A percentile compares a stretch with the other conserved stretches of the same genome.
Evolutionary conservation across 2,113 vertebrate genomes (phyloP).

Genomic region (Solea solea): DNA sequence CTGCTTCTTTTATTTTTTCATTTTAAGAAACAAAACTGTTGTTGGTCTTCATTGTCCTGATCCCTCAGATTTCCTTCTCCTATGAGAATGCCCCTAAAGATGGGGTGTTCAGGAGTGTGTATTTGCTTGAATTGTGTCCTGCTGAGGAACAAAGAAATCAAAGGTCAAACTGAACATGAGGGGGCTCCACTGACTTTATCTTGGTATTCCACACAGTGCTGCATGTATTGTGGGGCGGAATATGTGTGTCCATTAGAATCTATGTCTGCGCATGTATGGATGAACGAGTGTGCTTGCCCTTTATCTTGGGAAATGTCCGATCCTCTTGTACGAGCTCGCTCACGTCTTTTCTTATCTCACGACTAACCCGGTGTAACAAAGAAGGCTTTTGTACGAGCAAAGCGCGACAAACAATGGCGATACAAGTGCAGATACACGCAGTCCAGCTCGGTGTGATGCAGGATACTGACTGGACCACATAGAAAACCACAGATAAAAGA

Average conservation of each 20-base stretch:
- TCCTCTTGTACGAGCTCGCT: conserved; percentile 24
- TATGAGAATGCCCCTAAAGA: conserved; percentile 1
- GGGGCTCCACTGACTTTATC: conserved; percentile 17
- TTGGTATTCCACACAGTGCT: background rate
- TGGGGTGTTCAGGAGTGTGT: background rate
- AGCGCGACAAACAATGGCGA: conserved; percentile 30
- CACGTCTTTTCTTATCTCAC: conserved; percentile 38
- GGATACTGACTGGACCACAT: background rate
- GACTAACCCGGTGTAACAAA: conserved; percentile 30
- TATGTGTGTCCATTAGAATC: background rate
- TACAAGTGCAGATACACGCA: conserved; percentile 20
- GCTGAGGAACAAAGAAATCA: conserved; percentile 23
- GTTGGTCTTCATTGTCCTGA: conserved; percentile 26
- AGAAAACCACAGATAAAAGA: background rate
- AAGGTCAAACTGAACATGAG: conserved; percentile 52
- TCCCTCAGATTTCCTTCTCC: conserved; percentile 19
- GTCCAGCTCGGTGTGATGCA: background rate
- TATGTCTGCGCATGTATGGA: background rate
- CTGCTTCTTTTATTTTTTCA: background rate
- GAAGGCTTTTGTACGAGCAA: conserved; percentile 34
- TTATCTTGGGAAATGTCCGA: conserved; percentile 42
- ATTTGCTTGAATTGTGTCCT: conserved; percentile 4
- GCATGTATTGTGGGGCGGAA: background rate
- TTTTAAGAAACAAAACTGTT: conserved; percentile 7
- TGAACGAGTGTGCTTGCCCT: conserved; percentile 8